These are phyloP conservation scores for Craterocephalus amniculus DNA, from an alignment of 2,797 vertebrate genomes.

Conservation along the genomic window DNA sequence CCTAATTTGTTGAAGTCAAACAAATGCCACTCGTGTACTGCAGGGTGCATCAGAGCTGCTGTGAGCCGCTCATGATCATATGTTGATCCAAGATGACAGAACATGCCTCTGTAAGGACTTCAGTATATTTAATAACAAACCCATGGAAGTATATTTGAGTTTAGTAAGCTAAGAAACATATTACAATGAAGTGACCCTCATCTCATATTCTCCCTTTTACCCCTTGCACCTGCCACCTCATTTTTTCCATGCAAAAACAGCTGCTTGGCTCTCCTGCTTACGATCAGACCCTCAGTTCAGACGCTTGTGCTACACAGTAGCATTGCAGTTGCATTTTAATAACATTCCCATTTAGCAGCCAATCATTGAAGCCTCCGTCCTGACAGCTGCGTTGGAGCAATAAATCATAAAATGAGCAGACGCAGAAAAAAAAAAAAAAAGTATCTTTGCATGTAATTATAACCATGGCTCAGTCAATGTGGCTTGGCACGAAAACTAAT, in stretches of 20 bases:
- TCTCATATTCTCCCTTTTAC: constrained; percentile 50
- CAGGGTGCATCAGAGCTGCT: constrained; percentile 20
- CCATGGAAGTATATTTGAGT: constrained; percentile 31
- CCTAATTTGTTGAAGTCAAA: constrained; percentile 25
- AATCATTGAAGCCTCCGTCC: constrained; percentile 56
- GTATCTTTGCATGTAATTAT: constrained; percentile 72
- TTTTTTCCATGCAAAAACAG: constrained; percentile 40
- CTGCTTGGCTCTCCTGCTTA: constrained; percentile 35
- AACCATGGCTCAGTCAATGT: constrained; percentile 62
- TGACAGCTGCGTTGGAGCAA: constrained; percentile 68
- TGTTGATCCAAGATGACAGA: constrained; percentile 35
- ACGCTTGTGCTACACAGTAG: constrained; percentile 23
- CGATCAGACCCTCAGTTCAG: constrained; percentile 25
- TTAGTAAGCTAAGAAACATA: constrained; percentile 41
- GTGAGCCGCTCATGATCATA: constrained; percentile 14
- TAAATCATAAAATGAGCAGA: constrained; percentile 66
- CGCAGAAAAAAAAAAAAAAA: constrained; percentile 53
- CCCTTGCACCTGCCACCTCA: constrained; percentile 25
- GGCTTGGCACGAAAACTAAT: constrained; percentile 41
- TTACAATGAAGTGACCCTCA: constrained; percentile 41
- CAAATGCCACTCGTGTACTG: constrained; percentile 6
- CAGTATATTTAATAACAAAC: constrained; percentile 28
- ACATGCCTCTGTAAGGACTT: constrained; percentile 33
- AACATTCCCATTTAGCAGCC: constrained; percentile 61
- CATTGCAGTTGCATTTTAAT: constrained; percentile 58